Evolutionary conservation across 2,888 invertebrate genomes (phyloP).

Genomic region (Yponomeuta malinellus): DNA sequence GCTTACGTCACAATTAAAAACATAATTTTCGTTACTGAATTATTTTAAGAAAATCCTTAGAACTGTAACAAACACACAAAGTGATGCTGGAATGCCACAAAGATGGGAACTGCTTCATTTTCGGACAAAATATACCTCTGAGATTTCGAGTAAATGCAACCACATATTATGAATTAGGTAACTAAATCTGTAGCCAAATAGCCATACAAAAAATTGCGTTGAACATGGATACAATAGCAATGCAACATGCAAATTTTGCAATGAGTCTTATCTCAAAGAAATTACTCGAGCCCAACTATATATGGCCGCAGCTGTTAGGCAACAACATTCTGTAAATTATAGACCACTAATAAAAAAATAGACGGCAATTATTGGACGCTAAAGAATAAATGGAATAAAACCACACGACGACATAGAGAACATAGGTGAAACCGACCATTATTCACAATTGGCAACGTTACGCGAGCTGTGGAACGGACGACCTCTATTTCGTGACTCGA

Average conservation of each 20-base stretch:
- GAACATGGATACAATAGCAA: constrained; percentile 27
- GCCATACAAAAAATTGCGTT: constrained; percentile 16
- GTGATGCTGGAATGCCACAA: too few species aligned
- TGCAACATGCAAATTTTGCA: constrained; percentile 20
- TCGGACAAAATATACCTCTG: too few species aligned
- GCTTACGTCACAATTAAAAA: background rate
- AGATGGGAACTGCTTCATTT: too few species aligned
- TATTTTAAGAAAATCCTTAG: too few species aligned
- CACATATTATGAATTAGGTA: too few species aligned
- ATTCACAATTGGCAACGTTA: constrained; percentile 14
- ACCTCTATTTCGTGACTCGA: constrained; percentile 12
- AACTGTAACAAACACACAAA: too few species aligned
- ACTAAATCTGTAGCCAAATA: too few species aligned
- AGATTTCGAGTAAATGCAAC: too few species aligned
- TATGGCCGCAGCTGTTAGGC: background rate
- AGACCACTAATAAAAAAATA: background rate
- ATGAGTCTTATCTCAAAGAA: background rate
- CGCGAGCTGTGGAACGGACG: constrained; percentile 14
- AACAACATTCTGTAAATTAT: background rate
- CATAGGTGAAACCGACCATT: constrained; percentile 6
- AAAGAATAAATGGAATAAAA: constrained; percentile 2
- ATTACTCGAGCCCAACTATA: background rate
- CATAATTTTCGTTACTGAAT: background rate
- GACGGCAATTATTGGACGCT: background rate
- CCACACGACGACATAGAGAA: background rate